phyloP scores from a whole-genome alignment of 2,797 vertebrate genomes.

The Limosa lapponica region DNA sequence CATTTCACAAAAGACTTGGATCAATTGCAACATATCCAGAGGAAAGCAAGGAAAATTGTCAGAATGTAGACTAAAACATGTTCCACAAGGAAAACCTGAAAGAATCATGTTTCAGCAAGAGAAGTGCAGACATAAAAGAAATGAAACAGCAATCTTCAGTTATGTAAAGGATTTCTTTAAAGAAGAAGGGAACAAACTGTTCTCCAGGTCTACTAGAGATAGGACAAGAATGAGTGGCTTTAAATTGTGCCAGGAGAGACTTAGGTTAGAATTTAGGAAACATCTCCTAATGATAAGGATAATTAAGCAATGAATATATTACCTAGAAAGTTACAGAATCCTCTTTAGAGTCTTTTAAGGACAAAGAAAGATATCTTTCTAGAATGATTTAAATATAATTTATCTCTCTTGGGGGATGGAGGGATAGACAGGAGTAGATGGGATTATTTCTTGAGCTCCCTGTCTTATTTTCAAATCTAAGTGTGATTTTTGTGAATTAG shows the following conservation, averaged over 20 bases:
- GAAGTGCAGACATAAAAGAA: neutral
- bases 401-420: neutral
- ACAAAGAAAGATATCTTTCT: neutral
- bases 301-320: conserved; percentile 39
- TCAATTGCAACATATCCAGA: neutral
- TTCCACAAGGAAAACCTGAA: neutral
- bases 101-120: neutral
- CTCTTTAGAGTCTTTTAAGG: conserved; percentile 1
- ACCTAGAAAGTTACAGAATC: neutral
- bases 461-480: neutral
- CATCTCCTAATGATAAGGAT: neutral
- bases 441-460: neutral
- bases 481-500: neutral
- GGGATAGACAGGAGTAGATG: neutral
- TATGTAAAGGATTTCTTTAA: conserved; percentile 7
- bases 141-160: neutral
- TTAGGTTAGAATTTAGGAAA: conserved; percentile 19
- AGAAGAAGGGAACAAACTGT: neutral
- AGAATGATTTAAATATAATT: neutral
- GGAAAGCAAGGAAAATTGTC: neutral
- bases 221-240: conserved; percentile 2
- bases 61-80: neutral
- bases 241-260: conserved; percentile 1
- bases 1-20: neutral
- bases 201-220: neutral